These are phyloP conservation scores for Triplophysa rosa DNA, from an alignment of 2,113 vertebrate genomes.

Conservation along the genomic window DNA sequence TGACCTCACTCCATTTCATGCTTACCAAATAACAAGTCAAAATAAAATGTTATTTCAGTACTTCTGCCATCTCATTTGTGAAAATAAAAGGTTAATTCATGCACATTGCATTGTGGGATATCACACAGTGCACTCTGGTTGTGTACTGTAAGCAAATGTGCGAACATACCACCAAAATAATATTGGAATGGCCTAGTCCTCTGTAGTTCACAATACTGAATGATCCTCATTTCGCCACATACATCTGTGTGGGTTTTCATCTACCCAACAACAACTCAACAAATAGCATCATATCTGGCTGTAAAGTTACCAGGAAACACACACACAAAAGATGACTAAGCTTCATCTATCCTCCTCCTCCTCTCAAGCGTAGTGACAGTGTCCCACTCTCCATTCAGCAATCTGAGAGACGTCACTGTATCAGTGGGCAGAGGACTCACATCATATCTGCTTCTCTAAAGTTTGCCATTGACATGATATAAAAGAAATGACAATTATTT, in stretches of 20 bases:
- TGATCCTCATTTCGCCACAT: slow-evolving; percentile 3
- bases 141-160: neutral
- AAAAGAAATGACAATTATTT: neutral
- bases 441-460: slow-evolving; percentile 3
- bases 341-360: neutral
- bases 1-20: neutral
- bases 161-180: neutral
- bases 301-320: neutral
- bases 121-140: neutral
- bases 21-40: neutral
- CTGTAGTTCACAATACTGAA: neutral
- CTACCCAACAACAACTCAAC: slow-evolving; percentile 36
- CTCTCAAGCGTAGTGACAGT: slow-evolving; percentile 33
- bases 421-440: slow-evolving; percentile 23
- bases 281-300: neutral
- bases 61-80: neutral
- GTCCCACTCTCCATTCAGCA: slow-evolving; percentile 45
- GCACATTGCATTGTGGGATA: neutral
- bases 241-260: slow-evolving; percentile 16
- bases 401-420: slow-evolving; percentile 37
- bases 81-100: neutral
- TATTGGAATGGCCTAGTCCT: neutral
- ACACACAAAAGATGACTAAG: neutral
- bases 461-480: neutral
- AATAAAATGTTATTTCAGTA: neutral